These are phyloP conservation scores for Apantesis nais DNA, from an alignment of 2,888 invertebrate genomes.

Conservation along the genomic window DNA sequence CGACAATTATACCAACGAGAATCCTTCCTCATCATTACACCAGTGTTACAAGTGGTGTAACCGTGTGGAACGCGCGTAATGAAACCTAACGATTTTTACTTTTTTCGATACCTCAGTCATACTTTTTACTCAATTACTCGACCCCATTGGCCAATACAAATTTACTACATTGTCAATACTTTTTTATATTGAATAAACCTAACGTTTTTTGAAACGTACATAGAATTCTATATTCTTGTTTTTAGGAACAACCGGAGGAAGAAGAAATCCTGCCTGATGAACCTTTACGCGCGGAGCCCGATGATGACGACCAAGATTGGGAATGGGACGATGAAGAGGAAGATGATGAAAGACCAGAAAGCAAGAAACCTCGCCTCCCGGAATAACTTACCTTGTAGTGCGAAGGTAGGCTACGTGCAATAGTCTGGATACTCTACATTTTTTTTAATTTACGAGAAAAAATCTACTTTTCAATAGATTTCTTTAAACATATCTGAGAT, in stretches of 20 bases:
- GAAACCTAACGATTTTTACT: no score
- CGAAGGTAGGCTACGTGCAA: neutral
- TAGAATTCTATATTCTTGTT: neutral
- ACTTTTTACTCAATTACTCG: neutral
- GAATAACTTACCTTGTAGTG: conserved; percentile 6
- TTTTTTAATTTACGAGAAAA: neutral
- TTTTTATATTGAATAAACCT: no score
- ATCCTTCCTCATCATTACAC: no score
- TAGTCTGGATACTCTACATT: neutral
- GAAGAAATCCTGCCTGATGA: conserved; percentile 60
- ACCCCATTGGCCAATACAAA: neutral
- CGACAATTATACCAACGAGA: no score
- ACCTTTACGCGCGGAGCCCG: conserved; percentile 47
- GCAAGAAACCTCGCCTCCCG: conserved; percentile 54
- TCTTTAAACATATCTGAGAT: neutral
- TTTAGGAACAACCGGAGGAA: conserved; percentile 51
- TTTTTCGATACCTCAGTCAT: no score
- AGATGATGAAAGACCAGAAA: conserved; percentile 70
- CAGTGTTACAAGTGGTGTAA: no score
- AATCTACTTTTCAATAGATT: neutral
- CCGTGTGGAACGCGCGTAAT: no score
- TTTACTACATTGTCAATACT: no score
- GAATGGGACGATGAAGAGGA: conserved; percentile 79
- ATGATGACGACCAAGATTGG: conserved; percentile 71
- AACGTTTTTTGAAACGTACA: neutral